Base-by-base conservation (phyloP, 1,140 invertebrate genomes). In the Acromyrmex heyeri region DNA sequence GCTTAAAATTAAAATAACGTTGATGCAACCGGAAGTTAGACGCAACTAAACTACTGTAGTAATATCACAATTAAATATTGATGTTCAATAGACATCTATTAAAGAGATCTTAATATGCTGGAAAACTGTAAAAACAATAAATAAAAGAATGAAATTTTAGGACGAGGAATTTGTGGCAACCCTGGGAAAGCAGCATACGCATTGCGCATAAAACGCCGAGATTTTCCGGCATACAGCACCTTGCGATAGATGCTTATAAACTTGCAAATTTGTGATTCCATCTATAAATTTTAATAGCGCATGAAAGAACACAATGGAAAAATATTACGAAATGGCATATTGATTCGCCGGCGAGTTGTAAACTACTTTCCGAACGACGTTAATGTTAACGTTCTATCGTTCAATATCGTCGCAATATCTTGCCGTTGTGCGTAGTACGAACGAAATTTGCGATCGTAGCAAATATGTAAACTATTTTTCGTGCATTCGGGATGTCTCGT, bases 391-490 rank as follows among this genome's bases (percentile, higher is more conserved):
- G 21, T 61, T 8, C 12, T 16, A n/a, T 14, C 70, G 16, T 61
- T 44, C 55, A 3, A 44, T 59, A n/a, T 67, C 30, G 24, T 21
- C 30, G 30, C 30, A 30, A 30, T 30, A 30, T 30, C 30, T 30
- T 57, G 50, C 50, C 24, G 24, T 24, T 24, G 24, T 24, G 34
- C 53, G 50, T 21, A 38, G 48, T 70, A 70, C 27, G 48, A 16
- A 16, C 12, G 27, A 3, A 30, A 61, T 7, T 24, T 10, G 18
- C 24, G 44, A 6, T 16, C 21, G 53, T 24, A 38, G 67, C 24
- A 69, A 69, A 18, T 27, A 57, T 73, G 27, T 70, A 62, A 61
- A 83, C 27, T 34, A 62, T 48, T 48, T 83, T 75, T 61, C 57
- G 55, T 21, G 27, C 38, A 34, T 27, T n/a, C 57, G 55, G 24